Percentiles rank a stretch among this genome's conserved stretches.
Evolutionary conservation across 2,113 vertebrate genomes (phyloP).

Genomic region (Dolichallabes microphthalmus): DNA sequence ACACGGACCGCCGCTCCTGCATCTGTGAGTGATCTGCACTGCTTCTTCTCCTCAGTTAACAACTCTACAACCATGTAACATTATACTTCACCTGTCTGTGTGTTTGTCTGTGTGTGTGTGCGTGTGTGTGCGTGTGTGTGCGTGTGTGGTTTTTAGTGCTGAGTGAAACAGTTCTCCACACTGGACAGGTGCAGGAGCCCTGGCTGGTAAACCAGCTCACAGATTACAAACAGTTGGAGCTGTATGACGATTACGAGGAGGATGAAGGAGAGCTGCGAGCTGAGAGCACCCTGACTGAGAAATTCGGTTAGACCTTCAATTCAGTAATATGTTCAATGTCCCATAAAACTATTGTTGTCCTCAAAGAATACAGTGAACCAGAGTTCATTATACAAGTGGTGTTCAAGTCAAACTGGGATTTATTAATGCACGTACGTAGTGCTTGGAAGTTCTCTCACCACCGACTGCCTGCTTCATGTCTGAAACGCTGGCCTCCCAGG

Average conservation of each 20-base stretch:
- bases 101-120: conserved; percentile 70
- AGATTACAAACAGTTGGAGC: conserved; percentile 75
- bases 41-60: background rate
- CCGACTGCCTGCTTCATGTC: no score
- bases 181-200: conserved; percentile 62
- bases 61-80: conserved; percentile 64
- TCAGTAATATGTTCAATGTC: no score
- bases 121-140: conserved; percentile 8
- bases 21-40: conserved; percentile 71
- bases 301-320: conserved; percentile 76
- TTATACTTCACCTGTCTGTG: conserved; percentile 50
- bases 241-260: conserved; percentile 80
- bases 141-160: conserved; percentile 65
- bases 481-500: no score
- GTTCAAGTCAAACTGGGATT: no score
- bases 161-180: conserved; percentile 65
- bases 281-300: conserved; percentile 82
- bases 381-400: no score
- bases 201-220: conserved; percentile 78
- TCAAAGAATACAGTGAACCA: no score
- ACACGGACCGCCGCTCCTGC: conserved; percentile 79
- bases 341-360: no score
- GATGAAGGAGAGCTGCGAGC: conserved; percentile 81
- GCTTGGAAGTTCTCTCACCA: no score
- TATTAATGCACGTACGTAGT: no score